A percentile compares a stretch with the other conserved stretches of the same genome.
phyloP scores from a whole-genome alignment of 2,888 invertebrate genomes.

The Drosophila testacea region DNA sequence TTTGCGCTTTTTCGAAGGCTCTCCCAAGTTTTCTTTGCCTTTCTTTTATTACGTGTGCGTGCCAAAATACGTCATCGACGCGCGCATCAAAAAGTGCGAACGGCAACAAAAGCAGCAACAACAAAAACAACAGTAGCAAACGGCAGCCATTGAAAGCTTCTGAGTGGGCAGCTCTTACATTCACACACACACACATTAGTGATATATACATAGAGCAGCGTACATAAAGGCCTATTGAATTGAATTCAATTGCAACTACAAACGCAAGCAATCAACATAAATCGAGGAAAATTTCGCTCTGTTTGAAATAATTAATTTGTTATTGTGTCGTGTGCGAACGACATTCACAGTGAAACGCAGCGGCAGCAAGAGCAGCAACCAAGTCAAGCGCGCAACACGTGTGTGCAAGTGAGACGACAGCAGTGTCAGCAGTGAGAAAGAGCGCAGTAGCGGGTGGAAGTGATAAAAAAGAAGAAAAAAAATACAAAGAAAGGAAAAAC shows the following conservation, averaged over 20 bases:
- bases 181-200: slow-evolving; percentile 12
- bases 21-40: slow-evolving; percentile 43
- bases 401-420: slow-evolving; percentile 49
- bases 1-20: slow-evolving; percentile 37
- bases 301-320: slow-evolving; percentile 72
- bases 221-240: slow-evolving; percentile 52
- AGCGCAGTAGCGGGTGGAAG: slow-evolving; percentile 33
- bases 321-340: slow-evolving; percentile 54
- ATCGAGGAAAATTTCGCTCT: slow-evolving; percentile 66
- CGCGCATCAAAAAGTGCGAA: slow-evolving; percentile 64
- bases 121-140: slow-evolving; percentile 26
- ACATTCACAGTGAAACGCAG: slow-evolving; percentile 61
- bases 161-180: slow-evolving; percentile 48
- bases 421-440: slow-evolving; percentile 14
- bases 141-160: slow-evolving; percentile 60
- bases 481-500: slow-evolving; percentile 28
- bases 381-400: slow-evolving; percentile 62
- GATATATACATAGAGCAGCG: slow-evolving; percentile 4
- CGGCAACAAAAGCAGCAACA: slow-evolving; percentile 13
- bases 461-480: slow-evolving; percentile 34
- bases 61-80: slow-evolving; percentile 74
- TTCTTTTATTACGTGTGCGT: slow-evolving; percentile 66
- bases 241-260: slow-evolving; percentile 66
- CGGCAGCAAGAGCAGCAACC: slow-evolving; percentile 12
- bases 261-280: slow-evolving; percentile 59